These are phyloP conservation scores for Ridgeia piscesae DNA, from an alignment of 1,140 invertebrate genomes.

Conservation along the genomic window DNA sequence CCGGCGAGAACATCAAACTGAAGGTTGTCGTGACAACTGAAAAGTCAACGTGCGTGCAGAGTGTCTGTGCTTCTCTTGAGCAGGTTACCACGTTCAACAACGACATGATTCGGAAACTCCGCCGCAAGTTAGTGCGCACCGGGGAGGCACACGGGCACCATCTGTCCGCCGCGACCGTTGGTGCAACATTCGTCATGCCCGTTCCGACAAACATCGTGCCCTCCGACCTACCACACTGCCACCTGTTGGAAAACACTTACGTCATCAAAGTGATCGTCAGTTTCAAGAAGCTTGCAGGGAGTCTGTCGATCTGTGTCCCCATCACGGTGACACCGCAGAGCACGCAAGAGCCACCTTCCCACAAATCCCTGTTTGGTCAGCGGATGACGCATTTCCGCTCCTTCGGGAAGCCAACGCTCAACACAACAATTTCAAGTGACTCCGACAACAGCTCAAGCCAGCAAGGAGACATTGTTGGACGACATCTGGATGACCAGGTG, in stretches of 20 bases:
- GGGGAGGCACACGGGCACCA: slow-evolving; percentile 28
- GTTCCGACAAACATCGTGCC: slow-evolving; percentile 35
- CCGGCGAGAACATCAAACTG: slow-evolving; percentile 11
- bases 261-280: slow-evolving; percentile 37
- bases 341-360: not conserved
- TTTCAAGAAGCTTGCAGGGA: slow-evolving; percentile 40
- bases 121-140: slow-evolving; percentile 39
- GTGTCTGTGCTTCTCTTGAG: slow-evolving; percentile 31
- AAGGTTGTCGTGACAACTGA: not conserved
- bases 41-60: slow-evolving; percentile 29
- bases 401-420: not conserved
- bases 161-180: not conserved
- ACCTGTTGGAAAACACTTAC: slow-evolving; percentile 39
- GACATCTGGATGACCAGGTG: not conserved
- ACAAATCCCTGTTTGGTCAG: not conserved
- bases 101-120: slow-evolving; percentile 21
- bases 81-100: slow-evolving; percentile 21
- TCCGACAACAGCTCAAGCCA: not conserved
- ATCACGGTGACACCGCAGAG: slow-evolving; percentile 40
- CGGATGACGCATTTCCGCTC: not conserved
- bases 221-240: slow-evolving; percentile 38
- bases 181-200: slow-evolving; percentile 4
- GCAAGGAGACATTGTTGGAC: not conserved
- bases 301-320: slow-evolving; percentile 41
- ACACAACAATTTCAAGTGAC: not conserved